Conservation (phyloP, 2,113 vertebrate genomes). For the Lasiurus cinereus region DNA sequence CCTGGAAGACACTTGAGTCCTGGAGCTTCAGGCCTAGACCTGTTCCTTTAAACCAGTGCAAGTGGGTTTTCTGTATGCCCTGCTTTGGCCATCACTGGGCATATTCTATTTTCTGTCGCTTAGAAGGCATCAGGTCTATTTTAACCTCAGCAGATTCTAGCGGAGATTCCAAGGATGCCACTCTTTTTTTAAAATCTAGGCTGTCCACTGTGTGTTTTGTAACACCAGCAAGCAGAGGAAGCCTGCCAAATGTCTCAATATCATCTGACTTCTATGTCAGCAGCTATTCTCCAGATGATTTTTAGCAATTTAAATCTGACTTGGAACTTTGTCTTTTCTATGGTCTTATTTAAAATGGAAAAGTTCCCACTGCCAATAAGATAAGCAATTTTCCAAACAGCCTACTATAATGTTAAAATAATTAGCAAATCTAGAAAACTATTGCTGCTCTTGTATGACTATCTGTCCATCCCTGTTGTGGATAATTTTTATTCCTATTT, state of each 20-base stretch:
- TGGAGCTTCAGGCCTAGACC: constrained; percentile 10
- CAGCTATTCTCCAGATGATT: constrained; percentile 68
- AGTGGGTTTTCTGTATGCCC: not conserved
- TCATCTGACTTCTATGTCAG: constrained; percentile 74
- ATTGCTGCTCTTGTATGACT: not conserved
- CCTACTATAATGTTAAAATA: constrained; percentile 53
- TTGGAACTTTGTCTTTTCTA: constrained; percentile 50
- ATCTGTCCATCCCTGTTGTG: not conserved
- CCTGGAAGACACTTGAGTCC: not conserved
- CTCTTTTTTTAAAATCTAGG: constrained; percentile 69
- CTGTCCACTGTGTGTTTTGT: constrained; percentile 68
- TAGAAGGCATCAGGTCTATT: constrained; percentile 72
- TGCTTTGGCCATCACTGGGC: not conserved
- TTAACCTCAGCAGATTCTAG: constrained; percentile 62
- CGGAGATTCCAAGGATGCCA: constrained; percentile 82
- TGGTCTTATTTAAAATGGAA: constrained; percentile 63
- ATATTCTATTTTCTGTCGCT: constrained; percentile 66
- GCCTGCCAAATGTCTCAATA: constrained; percentile 73
- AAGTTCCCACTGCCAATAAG: constrained; percentile 40
- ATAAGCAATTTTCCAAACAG: constrained; percentile 45
- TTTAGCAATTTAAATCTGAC: constrained; percentile 65
- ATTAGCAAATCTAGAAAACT: constrained; percentile 52
- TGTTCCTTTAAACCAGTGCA: constrained; percentile 28
- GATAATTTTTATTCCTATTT: not conserved
- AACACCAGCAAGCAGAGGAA: constrained; percentile 57